Evolutionary conservation across 2,113 vertebrate species (phyloP).

Genomic region (Cervus canadensis): DNA sequence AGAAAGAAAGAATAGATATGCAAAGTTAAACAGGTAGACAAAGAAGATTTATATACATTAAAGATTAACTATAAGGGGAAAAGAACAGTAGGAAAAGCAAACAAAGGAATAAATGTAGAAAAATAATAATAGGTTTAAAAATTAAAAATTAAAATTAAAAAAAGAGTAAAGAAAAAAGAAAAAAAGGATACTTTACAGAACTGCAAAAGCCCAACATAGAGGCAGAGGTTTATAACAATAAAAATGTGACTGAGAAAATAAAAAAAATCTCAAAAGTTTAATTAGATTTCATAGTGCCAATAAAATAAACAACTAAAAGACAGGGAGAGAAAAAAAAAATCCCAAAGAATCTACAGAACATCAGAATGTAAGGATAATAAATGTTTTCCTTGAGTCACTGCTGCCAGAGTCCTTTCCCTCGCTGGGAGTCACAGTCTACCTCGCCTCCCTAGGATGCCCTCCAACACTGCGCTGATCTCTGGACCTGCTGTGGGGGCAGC

Average conservation of each 20-base stretch:
- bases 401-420: background rate
- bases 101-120: background rate
- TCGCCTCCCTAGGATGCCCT: background rate
- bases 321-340: background rate
- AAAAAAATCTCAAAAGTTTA: background rate
- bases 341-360: background rate
- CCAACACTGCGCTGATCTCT: background rate
- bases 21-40: background rate
- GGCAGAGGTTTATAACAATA: background rate
- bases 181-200: background rate
- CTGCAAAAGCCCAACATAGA: background rate
- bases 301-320: background rate
- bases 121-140: background rate
- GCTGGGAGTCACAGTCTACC: background rate
- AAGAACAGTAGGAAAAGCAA: background rate
- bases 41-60: background rate
- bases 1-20: background rate
- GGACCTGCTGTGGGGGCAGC: no score
- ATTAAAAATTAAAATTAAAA: background rate
- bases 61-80: background rate
- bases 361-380: background rate
- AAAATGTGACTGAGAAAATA: background rate
- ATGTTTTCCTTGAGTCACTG: background rate
- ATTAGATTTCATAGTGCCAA: background rate
- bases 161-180: background rate